Base-by-base conservation (phyloP, 2,888 invertebrate genomes). In the Drosophila setosimentum region DNA sequence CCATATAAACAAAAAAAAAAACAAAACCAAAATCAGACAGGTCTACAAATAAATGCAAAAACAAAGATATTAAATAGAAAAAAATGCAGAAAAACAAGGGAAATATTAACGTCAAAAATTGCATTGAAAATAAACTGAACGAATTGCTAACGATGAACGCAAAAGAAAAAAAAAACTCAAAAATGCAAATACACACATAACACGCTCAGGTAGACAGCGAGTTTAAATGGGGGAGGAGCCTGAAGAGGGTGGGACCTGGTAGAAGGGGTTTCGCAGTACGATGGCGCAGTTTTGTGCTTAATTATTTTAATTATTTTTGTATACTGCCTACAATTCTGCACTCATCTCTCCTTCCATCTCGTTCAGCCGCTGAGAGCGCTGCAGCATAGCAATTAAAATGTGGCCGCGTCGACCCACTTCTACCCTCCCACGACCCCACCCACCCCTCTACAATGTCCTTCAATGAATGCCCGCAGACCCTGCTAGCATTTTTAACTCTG, bases 231-330 rank as follows among this genome's bases (percentile, higher is more conserved):
- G 18, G 61, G 24, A 13, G 64, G 21, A 24, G 30, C 11, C 7
- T 27, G 40, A 1, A 13, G 42, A 3, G 35, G n/a, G 8, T 24
- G 35, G 16, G 18, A 1, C 5, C 16, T 27, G 13, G 24, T n/a
- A 13, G 42, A 10, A 5, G 35, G 16, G 16, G 48, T 42, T 48
- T 11, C 33, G 27, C 45, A 29, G 21, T 42, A 54, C 67, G 74
- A 66, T 70, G 70, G 68, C 85, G 81, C 87, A 85, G 83, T 87
- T 87, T 82, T 80, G 67, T 57, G 76, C 86, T 85, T 88, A 85
- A 85, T 85, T 85, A 87, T 85, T 88, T 85, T 87, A 87, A 88
- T 88, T 88, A 86, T 87, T 85, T 81, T 79, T 70, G 33, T 87
- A 76, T 82, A 70, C 79, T 80, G 81, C 83, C 81, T 68, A 83